phyloP scores from a whole-genome alignment of 2,113 vertebrate genomes.

The Rhinoptilus africanus region DNA sequence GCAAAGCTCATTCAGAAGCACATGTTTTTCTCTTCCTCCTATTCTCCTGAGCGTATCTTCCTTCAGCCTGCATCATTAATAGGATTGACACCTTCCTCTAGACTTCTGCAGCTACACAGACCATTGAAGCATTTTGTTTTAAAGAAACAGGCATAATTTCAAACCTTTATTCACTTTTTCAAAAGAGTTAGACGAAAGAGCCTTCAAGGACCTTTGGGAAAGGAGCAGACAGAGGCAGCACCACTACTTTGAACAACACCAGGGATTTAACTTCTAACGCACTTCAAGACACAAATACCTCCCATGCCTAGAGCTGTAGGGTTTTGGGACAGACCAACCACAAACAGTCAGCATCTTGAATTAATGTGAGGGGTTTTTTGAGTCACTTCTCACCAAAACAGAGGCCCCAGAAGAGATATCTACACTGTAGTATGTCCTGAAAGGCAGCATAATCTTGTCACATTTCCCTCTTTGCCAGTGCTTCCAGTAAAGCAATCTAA shows the following conservation, averaged over 20 bases:
- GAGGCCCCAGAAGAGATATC: not conserved
- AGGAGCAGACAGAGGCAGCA: not conserved
- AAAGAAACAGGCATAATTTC: not conserved
- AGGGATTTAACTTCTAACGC: not conserved
- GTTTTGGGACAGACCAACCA: conserved; percentile 13
- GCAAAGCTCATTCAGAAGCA: not conserved
- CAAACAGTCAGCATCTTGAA: not conserved
- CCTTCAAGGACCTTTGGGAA: not conserved
- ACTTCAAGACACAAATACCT: not conserved
- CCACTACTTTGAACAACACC: not conserved
- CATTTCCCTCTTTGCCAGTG: not conserved
- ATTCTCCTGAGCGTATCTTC: not conserved
- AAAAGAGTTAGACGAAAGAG: not conserved
- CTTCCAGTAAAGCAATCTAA: not conserved
- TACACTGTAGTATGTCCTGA: not conserved
- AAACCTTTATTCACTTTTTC: not conserved
- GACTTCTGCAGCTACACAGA: not conserved
- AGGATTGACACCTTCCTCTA: not conserved
- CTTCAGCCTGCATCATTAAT: not conserved
- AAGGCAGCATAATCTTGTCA: not conserved
- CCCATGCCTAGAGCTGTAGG: conserved; percentile 2
- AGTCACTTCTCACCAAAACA: conserved; percentile 3
- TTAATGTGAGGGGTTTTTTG: not conserved
- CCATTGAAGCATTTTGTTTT: not conserved
- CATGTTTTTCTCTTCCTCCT: not conserved